Conservation (phyloP, 2,113 vertebrate genomes). For the Porphyrio hochstetteri region DNA sequence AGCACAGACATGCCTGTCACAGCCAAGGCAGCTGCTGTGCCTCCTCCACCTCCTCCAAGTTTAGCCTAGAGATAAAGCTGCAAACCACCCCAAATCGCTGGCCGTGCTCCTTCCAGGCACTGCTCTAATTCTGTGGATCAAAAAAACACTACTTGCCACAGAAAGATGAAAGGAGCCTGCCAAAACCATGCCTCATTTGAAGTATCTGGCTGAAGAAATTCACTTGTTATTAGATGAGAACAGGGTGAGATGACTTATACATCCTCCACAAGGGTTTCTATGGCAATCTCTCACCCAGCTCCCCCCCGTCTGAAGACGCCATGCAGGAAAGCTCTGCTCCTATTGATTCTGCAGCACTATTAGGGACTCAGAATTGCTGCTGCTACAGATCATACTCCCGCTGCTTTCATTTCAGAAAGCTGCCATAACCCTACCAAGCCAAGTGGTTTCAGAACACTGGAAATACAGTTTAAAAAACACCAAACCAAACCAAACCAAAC, state of each 20-base stretch:
- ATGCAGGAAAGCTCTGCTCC: constrained; percentile 6
- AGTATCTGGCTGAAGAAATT: constrained; percentile 23
- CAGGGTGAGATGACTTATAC: background rate
- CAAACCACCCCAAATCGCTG: background rate
- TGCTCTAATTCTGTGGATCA: background rate
- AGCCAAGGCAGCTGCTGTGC: rapidly evolving
- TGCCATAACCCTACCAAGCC: background rate
- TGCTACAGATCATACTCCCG: background rate
- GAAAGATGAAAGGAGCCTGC: background rate
- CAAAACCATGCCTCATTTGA: background rate
- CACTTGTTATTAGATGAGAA: constrained; percentile 33
- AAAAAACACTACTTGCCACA: background rate
- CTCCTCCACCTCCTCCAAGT: background rate
- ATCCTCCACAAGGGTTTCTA: constrained; percentile 40
- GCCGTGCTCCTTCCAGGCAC: background rate
- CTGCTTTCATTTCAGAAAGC: constrained; percentile 30
- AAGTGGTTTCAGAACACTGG: background rate
- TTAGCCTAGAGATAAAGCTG: background rate
- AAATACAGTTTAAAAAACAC: background rate
- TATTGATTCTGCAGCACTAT: constrained; percentile 13
- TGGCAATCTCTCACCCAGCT: constrained; percentile 51
- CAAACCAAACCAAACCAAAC: background rate
- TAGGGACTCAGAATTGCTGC: background rate
- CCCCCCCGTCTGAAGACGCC: background rate
- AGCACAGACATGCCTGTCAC: background rate